These are phyloP conservation scores for Cephus sareptanus DNA, from an alignment of 2,888 invertebrate genomes.

Conservation along the genomic window DNA sequence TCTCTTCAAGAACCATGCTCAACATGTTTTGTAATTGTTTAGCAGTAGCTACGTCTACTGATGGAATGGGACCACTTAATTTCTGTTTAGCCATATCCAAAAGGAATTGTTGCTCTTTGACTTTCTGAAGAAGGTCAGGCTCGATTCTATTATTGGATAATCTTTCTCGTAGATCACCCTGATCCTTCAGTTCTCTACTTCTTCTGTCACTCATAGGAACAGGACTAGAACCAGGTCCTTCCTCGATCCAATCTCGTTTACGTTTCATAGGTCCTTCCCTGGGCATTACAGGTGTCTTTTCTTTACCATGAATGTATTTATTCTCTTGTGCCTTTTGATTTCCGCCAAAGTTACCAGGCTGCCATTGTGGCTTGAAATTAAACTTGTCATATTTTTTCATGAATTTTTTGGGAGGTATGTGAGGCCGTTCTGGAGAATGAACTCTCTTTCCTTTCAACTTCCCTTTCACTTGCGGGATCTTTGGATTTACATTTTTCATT, in stretches of 20 bases:
- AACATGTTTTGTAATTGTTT: constrained; percentile 58
- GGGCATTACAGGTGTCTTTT: constrained; percentile 1
- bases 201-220: constrained; percentile 8
- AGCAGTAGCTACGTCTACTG: constrained; percentile 52
- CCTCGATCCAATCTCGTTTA: constrained; percentile 5
- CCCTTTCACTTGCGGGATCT: not conserved
- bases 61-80: constrained; percentile 41
- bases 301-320: constrained; percentile 5
- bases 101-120: constrained; percentile 54
- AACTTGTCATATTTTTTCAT: constrained; percentile 32
- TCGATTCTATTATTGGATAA: constrained; percentile 48
- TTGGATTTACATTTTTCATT: constrained; percentile 14
- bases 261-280: constrained; percentile 8
- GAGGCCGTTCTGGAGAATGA: constrained; percentile 29
- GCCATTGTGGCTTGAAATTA: constrained; percentile 25
- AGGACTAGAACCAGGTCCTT: constrained; percentile 32
- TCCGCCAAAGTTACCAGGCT: constrained; percentile 24
- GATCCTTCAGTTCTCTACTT: constrained; percentile 31
- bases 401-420: constrained; percentile 32
- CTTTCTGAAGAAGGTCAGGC: constrained; percentile 50
- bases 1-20: constrained; percentile 58
- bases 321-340: not conserved
- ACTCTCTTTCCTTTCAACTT: constrained; percentile 34
- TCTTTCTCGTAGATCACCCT: constrained; percentile 49
- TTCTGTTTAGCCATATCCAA: constrained; percentile 56